A percentile compares a stretch with the other conserved stretches of the same genome.
Conservation (phyloP, 2,888 invertebrate species). For the Andricus curvator region DNA sequence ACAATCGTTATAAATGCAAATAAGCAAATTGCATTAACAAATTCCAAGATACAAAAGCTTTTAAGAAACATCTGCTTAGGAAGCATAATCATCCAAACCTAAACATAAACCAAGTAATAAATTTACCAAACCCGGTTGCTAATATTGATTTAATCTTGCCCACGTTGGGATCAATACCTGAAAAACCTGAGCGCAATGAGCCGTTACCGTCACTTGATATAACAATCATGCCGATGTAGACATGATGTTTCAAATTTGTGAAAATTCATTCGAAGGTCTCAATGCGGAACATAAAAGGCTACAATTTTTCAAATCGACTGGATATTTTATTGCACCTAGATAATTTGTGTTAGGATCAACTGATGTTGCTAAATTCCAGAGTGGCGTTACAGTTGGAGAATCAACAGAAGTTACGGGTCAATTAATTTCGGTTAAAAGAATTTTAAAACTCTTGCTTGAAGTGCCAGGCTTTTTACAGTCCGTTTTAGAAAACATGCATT, state of each 20-base stretch:
- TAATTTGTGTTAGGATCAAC: not conserved
- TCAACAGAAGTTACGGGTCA: not conserved
- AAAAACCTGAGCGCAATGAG: not conserved
- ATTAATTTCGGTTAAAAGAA: not conserved
- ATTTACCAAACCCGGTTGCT: too few species aligned
- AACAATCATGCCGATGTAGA: too few species aligned
- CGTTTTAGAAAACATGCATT: too few species aligned
- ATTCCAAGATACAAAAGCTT: constrained; percentile 14
- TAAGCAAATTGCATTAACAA: not conserved
- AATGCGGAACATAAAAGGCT: not conserved
- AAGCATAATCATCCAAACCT: too few species aligned
- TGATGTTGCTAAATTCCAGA: not conserved
- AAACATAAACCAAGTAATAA: too few species aligned
- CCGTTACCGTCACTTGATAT: too few species aligned
- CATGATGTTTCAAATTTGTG: not conserved
- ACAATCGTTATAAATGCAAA: not conserved
- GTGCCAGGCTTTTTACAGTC: too few species aligned
- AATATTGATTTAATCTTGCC: too few species aligned
- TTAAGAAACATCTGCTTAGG: too few species aligned
- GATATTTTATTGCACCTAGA: not conserved
- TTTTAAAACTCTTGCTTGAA: too few species aligned
- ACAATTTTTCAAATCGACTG: not conserved
- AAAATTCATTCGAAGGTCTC: not conserved
- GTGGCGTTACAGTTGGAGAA: not conserved
- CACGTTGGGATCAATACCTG: too few species aligned